Base-by-base conservation (phyloP, 2,797 vertebrate genomes). In the Triplophysa yarkandensis region DNA sequence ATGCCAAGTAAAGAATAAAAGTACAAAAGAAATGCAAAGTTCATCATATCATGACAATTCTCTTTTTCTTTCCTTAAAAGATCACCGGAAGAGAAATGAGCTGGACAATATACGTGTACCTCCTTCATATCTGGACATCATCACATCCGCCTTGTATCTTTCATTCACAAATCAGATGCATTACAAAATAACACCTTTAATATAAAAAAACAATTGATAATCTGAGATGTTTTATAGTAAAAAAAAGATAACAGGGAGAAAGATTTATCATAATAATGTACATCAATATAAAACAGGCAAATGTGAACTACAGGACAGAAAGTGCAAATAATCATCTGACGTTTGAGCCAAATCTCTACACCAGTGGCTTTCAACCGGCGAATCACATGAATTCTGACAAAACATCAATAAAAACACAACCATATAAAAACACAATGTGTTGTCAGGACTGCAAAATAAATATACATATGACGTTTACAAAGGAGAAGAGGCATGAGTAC, bases 1-100 rank as follows among this genome's bases (percentile, higher is more conserved):
- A 93, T 88, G 92, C 95, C 93, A 92, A 92, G n/a, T n/a, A n/a
- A n/a, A n/a, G n/a, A n/a, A n/a, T n/a, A 79, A 81, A 14, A 11
- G 23, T 8, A 87, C 88, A 85, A 87, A 91, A 92, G 89, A 92
- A 92, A 89, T 82, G 92, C 93, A n/a, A n/a, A n/a, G n/a, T n/a
- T n/a, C n/a, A n/a, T n/a, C n/a, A n/a, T n/a, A n/a, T n/a, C n/a
- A n/a, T n/a, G n/a, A n/a, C n/a, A n/a, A n/a, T n/a, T n/a, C n/a
- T n/a, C n/a, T n/a, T n/a, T n/a, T n/a, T n/a, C n/a, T 16, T 13
- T 25, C 10, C 17, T 67, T 67, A n/a, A 27, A 16, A 67, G 34
- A 67, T 10, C 46, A 52, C 32, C 14, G 14, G 36, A 71, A 34
- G 61, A 55, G 68, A 62, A 62, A 71, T 14, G 17, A 25, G 67